Conservation (phyloP, 2,113 vertebrate species). For the Alectura lathami region DNA sequence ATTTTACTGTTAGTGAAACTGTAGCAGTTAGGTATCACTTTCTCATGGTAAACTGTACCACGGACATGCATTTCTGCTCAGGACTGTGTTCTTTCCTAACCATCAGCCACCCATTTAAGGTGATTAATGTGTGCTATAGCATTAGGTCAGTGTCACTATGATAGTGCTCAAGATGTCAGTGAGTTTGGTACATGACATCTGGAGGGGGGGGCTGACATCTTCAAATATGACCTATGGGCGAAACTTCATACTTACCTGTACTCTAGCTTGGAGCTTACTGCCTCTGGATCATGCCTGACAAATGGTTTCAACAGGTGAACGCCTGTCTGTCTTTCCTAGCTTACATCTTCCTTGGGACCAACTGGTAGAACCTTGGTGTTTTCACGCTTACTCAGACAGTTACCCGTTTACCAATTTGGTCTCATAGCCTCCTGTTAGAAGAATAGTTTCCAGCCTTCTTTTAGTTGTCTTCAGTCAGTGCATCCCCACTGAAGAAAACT, state of each 20-base stretch:
- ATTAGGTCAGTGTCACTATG: background rate
- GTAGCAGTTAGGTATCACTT: background rate
- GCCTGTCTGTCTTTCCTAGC: background rate
- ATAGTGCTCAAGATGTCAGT: background rate
- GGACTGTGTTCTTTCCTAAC: background rate
- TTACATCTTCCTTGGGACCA: background rate
- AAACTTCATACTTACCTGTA: background rate
- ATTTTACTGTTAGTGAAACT: background rate
- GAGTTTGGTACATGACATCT: background rate
- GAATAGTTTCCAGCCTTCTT: slow-evolving; percentile 2
- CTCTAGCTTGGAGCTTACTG: background rate
- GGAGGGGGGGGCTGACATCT: background rate
- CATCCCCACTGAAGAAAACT: background rate
- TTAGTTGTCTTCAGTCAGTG: background rate
- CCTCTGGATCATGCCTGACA: background rate
- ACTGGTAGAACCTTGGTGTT: background rate
- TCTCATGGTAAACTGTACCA: background rate
- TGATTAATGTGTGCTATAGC: background rate
- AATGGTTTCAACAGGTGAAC: background rate
- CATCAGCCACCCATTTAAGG: background rate
- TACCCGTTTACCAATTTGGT: background rate
- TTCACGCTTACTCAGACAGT: background rate
- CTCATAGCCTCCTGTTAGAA: slow-evolving; percentile 6
- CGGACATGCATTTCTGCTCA: background rate
- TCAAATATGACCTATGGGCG: background rate